A percentile compares a stretch with the other conserved stretches of the same genome.
phyloP scores from a whole-genome alignment of 2,113 vertebrate species.

The Sapajus apella region DNA sequence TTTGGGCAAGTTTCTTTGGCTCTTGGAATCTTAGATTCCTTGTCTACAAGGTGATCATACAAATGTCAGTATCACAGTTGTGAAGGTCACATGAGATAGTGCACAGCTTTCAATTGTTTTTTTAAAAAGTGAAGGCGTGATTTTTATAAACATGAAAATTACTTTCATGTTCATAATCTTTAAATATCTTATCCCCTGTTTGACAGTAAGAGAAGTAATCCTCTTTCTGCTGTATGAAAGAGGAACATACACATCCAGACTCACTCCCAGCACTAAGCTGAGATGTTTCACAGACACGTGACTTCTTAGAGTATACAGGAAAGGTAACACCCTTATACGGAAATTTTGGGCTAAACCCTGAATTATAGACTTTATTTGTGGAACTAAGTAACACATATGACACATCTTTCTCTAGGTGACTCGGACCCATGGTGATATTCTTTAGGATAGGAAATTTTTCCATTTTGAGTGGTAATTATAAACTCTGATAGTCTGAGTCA shows the following conservation, averaged over 20 bases:
- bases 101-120: neutral
- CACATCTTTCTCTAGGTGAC: neutral
- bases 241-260: neutral
- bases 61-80: neutral
- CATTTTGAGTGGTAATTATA: constrained; percentile 1
- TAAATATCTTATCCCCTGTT: neutral
- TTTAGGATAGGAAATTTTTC: neutral
- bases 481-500: neutral
- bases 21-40: neutral
- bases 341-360: neutral
- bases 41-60: neutral
- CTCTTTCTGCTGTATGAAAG: neutral
- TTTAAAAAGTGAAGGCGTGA: neutral
- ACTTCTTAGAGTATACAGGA: neutral
- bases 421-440: neutral
- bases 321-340: neutral
- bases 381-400: neutral
- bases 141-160: neutral
- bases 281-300: neutral
- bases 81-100: neutral
- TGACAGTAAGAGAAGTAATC: neutral
- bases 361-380: neutral
- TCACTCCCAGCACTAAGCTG: neutral
- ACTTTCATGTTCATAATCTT: neutral
- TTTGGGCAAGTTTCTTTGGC: neutral